Evolutionary conservation across 35 echinoderm and acorn worm species (phyloP), one percentile per base, ranked within the genome.

Genomic region (Lytechinus variegatus): DNA sequence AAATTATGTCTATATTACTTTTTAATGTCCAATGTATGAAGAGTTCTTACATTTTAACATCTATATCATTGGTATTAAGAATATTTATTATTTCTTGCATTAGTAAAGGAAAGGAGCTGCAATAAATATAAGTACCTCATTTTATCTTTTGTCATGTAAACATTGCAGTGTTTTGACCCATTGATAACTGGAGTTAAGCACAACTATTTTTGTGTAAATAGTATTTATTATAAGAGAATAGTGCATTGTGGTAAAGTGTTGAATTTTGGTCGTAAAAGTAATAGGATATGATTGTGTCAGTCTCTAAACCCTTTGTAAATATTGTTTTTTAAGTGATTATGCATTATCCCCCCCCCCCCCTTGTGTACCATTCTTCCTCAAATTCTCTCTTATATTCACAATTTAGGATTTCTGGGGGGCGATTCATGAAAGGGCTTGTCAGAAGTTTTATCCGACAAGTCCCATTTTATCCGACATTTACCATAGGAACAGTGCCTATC

Each of bases 141-240:
- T 79, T 79, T 79, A 79, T 24, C 66, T 79, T 79, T 58, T 79
- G 66, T 79, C 2, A 79, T 79, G 66, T 79, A 6, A 24, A 79
- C 66, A 16, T 79, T 79, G 66, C 19, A 5, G 66, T 79, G 66
- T 79, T 79, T 79, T 24, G 66, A 79, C 66, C n/a, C n/a, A 24
- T 19, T 79, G n/a, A 79, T 79, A 79, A 79, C 66, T 79, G 16
- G 21, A 79, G 33, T 44, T 79, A 79, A n/a, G 66, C 66, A n/a
- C 19, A 79, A 19, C 21, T 79, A 79, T 79, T 79, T n/a, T 79
- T 79, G 66, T 79, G 66, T 79, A 79, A 79, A 79, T 79, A 79
- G 66, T 79, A 79, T 79, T 79, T 79, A 79, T 79, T 79, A 79
- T 79, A n/a, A 79, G n/a, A 79, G 66, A 79, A 79, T 24, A 79